Evolutionary conservation across 1,140 invertebrate species (phyloP).

Genomic region (Anagrus nilaparvatae): DNA sequence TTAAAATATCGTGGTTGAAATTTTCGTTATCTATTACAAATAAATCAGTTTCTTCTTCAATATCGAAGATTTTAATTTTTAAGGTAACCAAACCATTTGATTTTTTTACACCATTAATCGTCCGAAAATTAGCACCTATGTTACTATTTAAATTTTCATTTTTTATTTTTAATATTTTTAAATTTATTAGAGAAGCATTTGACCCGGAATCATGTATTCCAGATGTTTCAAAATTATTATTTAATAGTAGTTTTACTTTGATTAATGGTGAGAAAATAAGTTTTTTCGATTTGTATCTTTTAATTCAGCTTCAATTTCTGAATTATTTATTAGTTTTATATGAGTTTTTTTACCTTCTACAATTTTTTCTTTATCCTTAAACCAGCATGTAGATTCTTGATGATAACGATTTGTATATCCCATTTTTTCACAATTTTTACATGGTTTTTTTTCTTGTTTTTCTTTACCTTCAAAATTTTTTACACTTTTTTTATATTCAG

Average conservation of each 20-base stretch:
- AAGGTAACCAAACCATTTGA: conserved; percentile 10
- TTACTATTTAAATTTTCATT: conserved; percentile 9
- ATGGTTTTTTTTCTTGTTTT: conserved; percentile 1
- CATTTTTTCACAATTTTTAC: not conserved
- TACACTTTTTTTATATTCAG: too few relatives aligned
- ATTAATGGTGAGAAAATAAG: conserved; percentile 3
- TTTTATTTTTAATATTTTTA: conserved; percentile 19
- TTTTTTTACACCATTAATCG: conserved; percentile 10
- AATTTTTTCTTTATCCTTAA: not conserved
- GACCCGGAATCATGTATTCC: conserved; percentile 22
- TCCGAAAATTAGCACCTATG: conserved; percentile 2
- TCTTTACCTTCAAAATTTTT: too few relatives aligned
- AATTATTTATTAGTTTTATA: conserved; percentile 10
- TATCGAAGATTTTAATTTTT: conserved; percentile 17
- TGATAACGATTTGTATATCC: not conserved
- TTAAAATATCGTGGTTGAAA: conserved; percentile 14
- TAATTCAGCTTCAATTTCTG: conserved; percentile 12
- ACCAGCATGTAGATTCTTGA: not conserved
- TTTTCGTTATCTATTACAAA: conserved; percentile 10
- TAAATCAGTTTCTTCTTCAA: conserved; percentile 11
- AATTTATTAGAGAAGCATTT: conserved; percentile 25
- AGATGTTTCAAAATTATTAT: conserved; percentile 14
- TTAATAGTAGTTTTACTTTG: conserved; percentile 17
- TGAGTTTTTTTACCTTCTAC: not conserved
- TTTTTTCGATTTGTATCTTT: conserved; percentile 15